These are phyloP conservation scores for Pelusios castaneus DNA, from an alignment of 2,113 vertebrate species.

Conservation along the genomic window DNA sequence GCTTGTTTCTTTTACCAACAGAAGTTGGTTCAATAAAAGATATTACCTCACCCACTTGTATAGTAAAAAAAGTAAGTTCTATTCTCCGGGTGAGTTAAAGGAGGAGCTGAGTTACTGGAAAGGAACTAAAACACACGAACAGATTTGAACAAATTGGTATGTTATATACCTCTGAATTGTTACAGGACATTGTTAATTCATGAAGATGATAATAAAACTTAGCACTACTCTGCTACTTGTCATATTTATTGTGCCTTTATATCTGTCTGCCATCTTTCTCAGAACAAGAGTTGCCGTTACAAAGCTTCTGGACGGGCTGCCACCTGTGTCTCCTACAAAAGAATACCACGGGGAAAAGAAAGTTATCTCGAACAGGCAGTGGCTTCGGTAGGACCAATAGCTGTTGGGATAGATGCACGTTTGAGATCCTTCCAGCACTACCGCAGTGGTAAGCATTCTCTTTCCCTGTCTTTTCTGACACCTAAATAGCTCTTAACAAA, in stretches of 20 bases:
- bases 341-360: conserved; percentile 70
- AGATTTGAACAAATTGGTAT: too few relatives aligned
- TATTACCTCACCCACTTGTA: too few relatives aligned
- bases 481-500: not conserved
- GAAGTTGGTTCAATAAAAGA: too few relatives aligned
- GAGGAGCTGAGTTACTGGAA: too few relatives aligned
- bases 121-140: too few relatives aligned
- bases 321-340: conserved; percentile 57
- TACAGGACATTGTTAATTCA: too few relatives aligned
- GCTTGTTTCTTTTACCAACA: too few relatives aligned
- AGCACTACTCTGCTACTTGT: not conserved
- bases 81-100: too few relatives aligned
- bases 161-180: too few relatives aligned
- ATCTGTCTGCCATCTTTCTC: not conserved
- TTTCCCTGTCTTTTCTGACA: not conserved
- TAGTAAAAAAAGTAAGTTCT: too few relatives aligned
- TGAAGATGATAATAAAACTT: too few relatives aligned
- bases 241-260: not conserved
- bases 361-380: conserved; percentile 54
- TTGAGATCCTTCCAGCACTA: conserved; percentile 72
- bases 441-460: conserved; percentile 65
- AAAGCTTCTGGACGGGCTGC: conserved; percentile 62
- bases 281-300: conserved; percentile 74
- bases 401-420: conserved; percentile 73
- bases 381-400: conserved; percentile 70